phyloP scores from a whole-genome alignment of 2,113 vertebrate genomes.

The Donacobius atricapilla region DNA sequence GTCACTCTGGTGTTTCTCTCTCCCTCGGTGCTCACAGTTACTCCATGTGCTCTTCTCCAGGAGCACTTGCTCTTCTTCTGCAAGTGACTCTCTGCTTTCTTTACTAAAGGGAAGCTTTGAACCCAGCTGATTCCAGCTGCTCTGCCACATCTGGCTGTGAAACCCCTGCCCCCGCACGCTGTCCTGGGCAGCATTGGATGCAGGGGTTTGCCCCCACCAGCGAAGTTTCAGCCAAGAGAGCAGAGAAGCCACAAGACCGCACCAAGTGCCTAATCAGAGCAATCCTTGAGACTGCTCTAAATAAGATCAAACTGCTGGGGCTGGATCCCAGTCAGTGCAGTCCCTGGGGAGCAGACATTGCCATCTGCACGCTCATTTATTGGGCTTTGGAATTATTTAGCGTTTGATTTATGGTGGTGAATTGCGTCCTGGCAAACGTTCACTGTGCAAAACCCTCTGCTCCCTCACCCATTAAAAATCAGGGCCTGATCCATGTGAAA shows the following conservation, averaged over 20 bases:
- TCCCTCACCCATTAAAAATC: slow-evolving; percentile 19
- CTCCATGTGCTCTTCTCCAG: background rate
- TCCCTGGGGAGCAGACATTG: slow-evolving; percentile 20
- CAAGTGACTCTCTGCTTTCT: background rate
- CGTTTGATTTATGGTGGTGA: slow-evolving; percentile 18
- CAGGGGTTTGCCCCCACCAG: background rate
- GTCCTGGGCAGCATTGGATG: background rate
- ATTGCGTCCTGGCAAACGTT: background rate
- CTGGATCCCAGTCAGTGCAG: background rate
- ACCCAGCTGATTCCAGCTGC: background rate
- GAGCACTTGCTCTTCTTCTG: background rate
- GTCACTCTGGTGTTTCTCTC: background rate
- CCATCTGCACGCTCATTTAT: background rate
- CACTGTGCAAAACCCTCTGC: background rate
- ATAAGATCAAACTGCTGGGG: background rate
- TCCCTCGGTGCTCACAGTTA: background rate
- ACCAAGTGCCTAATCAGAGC: background rate
- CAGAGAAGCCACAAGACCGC: background rate
- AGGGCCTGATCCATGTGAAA: slow-evolving; percentile 5
- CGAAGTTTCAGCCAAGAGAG: background rate
- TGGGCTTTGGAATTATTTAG: slow-evolving; percentile 33
- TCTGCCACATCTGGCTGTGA: background rate
- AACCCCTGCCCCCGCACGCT: background rate
- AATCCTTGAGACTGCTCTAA: background rate
- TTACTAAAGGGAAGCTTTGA: background rate